Percentiles rank a stretch among this genome's conserved stretches.
Evolutionary conservation across 2,113 vertebrate species (phyloP).

Genomic region (Halcyon malimbica): DNA sequence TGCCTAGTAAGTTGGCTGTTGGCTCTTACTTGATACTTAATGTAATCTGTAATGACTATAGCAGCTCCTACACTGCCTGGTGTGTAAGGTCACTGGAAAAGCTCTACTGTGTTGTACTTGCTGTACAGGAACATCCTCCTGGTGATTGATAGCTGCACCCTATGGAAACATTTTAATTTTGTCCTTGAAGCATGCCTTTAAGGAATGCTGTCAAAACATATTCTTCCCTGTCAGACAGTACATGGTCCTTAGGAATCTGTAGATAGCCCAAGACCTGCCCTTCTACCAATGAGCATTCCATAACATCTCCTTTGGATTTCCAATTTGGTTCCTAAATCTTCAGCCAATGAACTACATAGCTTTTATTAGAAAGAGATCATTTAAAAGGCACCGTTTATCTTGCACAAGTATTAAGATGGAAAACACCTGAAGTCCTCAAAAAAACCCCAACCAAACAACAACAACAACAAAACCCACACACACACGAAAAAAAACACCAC

Average conservation of each 20-base stretch:
- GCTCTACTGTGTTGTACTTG: constrained; percentile 27
- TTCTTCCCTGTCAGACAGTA: constrained; percentile 43
- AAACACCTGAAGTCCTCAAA: not conserved
- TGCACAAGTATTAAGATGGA: not conserved
- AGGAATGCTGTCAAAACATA: constrained; percentile 32
- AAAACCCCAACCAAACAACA: not conserved
- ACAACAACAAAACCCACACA: too few species aligned
- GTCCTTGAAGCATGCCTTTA: constrained; percentile 65
- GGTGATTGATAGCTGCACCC: constrained; percentile 69
- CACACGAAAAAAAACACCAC: too few species aligned
- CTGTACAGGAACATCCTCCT: constrained; percentile 67
- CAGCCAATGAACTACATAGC: not conserved
- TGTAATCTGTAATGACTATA: constrained; percentile 76
- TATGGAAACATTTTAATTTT: constrained; percentile 54
- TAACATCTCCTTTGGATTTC: constrained; percentile 1
- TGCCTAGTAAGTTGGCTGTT: constrained; percentile 46
- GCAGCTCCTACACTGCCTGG: constrained; percentile 50
- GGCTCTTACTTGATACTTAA: constrained; percentile 65
- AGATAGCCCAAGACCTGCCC: constrained; percentile 1
- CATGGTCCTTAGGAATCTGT: not conserved
- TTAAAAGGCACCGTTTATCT: not conserved
- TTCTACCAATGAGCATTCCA: not conserved
- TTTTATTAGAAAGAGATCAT: not conserved
- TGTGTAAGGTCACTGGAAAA: constrained; percentile 55
- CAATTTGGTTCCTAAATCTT: not conserved